Evolutionary conservation across 2,797 vertebrate genomes (phyloP).

Genomic region (Benthosema pterotum): DNA sequence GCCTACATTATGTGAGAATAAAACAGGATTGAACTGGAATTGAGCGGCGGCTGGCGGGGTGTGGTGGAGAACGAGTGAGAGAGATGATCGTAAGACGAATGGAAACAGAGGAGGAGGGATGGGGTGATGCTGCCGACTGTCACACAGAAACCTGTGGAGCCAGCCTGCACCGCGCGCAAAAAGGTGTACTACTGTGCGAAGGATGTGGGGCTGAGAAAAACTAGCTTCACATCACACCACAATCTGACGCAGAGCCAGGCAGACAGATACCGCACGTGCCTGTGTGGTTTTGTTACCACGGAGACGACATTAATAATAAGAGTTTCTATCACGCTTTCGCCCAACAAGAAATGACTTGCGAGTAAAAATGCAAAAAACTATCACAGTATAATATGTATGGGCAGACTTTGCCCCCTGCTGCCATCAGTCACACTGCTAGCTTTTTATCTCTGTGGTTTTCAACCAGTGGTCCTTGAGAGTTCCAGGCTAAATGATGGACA

Average conservation of each 20-base stretch:
- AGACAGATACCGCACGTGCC: not conserved
- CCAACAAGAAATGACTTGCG: not conserved
- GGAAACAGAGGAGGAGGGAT: not conserved
- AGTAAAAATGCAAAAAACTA: too few relatives aligned
- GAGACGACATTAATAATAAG: not conserved
- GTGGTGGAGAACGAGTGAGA: not conserved
- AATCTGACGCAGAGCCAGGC: too few relatives aligned
- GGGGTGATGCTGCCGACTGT: not conserved
- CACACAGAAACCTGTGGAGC: constrained; percentile 2
- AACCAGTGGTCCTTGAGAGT: too few relatives aligned
- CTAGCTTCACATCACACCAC: not conserved
- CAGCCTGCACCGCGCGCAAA: constrained; percentile 4
- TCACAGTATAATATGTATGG: too few relatives aligned
- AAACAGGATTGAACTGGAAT: not conserved
- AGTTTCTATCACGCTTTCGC: constrained; percentile 28
- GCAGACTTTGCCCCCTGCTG: constrained; percentile 23
- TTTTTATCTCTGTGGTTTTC: too few relatives aligned
- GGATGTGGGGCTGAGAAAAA: not conserved
- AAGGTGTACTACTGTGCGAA: not conserved
- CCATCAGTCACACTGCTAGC: constrained; percentile 1
- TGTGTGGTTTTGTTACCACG: constrained; percentile 2
- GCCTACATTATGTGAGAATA: not conserved
- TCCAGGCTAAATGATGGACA: too few relatives aligned
- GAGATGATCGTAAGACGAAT: not conserved
- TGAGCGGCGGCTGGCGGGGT: not conserved